Conservation (phyloP, 2,888 invertebrate species). For the Entomobrya multifasciata region DNA sequence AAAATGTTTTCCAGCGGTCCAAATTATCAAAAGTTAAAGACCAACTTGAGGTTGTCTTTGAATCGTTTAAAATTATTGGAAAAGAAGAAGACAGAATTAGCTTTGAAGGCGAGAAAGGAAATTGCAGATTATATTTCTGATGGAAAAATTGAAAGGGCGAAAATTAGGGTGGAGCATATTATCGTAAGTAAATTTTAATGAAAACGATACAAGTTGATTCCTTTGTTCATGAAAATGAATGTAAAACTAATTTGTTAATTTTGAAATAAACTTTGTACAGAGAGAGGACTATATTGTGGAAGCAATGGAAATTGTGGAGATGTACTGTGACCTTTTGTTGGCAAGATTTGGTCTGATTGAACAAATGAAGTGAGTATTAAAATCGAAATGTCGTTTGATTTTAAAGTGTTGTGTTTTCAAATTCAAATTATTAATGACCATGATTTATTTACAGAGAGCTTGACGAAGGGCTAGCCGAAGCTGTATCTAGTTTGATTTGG, state of each 20-base stretch:
- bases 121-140: constrained; percentile 96
- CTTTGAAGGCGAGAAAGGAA: constrained; percentile 97
- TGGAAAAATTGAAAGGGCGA: constrained; percentile 93
- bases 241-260: no score
- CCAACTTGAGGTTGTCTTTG: constrained; percentile 94
- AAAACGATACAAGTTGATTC: no score
- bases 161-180: constrained; percentile 98
- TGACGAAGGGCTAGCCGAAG: no score
- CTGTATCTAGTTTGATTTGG: no score
- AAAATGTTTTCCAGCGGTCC: constrained; percentile 95
- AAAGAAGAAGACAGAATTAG: constrained; percentile 98
- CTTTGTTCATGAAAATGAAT: no score
- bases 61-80: constrained; percentile 96
- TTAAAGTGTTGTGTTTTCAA: no score
- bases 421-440: no score
- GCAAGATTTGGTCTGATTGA: constrained; percentile 98
- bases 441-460: no score
- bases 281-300: constrained; percentile 99
- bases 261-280: constrained; percentile 53
- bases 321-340: constrained; percentile 98
- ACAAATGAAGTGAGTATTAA: constrained; percentile 91
- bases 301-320: constrained; percentile 99
- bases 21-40: constrained; percentile 97
- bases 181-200: constrained; percentile 83
- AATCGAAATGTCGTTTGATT: no score